These are phyloP conservation scores for Carettochelys insculpta DNA, from an alignment of 2,113 vertebrate genomes.

Conservation along the genomic window DNA sequence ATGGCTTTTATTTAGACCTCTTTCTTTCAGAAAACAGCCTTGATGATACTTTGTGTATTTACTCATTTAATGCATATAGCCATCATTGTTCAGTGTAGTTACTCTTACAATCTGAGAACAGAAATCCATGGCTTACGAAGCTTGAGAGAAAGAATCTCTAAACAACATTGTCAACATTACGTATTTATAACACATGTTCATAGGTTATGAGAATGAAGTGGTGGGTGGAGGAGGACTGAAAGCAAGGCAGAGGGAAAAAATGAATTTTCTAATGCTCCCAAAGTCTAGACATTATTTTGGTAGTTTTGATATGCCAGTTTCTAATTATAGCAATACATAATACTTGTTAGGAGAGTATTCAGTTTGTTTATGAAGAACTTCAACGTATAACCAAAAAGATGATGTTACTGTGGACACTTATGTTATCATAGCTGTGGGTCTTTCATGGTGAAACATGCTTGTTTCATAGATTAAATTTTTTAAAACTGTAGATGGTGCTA, in stretches of 20 bases:
- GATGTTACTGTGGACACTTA: neutral
- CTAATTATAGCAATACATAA: neutral
- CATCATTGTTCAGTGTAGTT: neutral
- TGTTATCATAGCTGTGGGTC: neutral
- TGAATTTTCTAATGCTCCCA: fast-evolving
- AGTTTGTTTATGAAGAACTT: neutral
- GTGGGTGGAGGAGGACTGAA: neutral
- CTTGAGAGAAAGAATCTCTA: neutral
- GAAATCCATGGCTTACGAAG: neutral
- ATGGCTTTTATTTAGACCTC: neutral
- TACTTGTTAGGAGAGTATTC: neutral
- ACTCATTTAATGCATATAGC: neutral
- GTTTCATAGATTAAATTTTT: neutral
- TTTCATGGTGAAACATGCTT: neutral
- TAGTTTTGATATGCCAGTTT: neutral
- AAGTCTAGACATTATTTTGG: neutral
- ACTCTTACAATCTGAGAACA: neutral
- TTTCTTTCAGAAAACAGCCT: neutral
- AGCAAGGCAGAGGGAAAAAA: fast-evolving
- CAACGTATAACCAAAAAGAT: neutral
- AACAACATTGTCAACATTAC: neutral
- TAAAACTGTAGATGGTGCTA: neutral
- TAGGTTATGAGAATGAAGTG: fast-evolving
- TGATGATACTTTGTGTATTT: neutral
- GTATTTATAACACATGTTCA: neutral